Percentiles rank a stretch among this genome's conserved stretches.
These are phyloP conservation scores for Lampris incognitus DNA, from an alignment of 2,113 vertebrate genomes.

Conservation along the genomic window DNA sequence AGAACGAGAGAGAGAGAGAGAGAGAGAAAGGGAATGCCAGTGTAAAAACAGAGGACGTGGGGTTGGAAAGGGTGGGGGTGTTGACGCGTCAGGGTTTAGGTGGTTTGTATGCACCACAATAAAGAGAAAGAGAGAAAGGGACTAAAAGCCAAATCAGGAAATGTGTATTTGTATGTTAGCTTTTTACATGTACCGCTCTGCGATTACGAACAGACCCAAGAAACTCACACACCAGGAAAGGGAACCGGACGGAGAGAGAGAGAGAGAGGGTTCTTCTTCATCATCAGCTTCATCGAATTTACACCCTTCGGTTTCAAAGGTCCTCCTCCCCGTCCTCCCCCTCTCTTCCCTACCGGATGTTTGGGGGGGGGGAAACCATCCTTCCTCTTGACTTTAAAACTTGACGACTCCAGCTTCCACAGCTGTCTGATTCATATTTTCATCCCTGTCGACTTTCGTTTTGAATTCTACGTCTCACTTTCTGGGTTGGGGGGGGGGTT, in stretches of 20 bases:
- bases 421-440: slow-evolving; percentile 75
- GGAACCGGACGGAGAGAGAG: slow-evolving; percentile 29
- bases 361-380: slow-evolving; percentile 24
- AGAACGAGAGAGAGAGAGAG: slow-evolving; percentile 23
- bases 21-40: slow-evolving; percentile 22
- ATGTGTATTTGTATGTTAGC: slow-evolving; percentile 76
- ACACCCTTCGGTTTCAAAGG: slow-evolving; percentile 2
- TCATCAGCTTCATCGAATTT: slow-evolving; percentile 7
- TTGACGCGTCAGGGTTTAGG: slow-evolving; percentile 35
- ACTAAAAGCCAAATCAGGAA: slow-evolving; percentile 75
- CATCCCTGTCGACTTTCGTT: slow-evolving; percentile 5
- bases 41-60: slow-evolving; percentile 33
- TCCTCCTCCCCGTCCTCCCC: slow-evolving; percentile 52
- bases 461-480: background rate
- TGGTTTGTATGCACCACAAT: slow-evolving; percentile 67
- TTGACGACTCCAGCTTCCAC: slow-evolving; percentile 82
- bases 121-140: slow-evolving; percentile 37
- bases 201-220: slow-evolving; percentile 44
- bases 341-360: slow-evolving; percentile 41
- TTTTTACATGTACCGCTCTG: slow-evolving; percentile 70
- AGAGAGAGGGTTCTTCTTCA: background rate
- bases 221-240: slow-evolving; percentile 35
- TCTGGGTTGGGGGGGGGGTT: no score
- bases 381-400: slow-evolving; percentile 56
- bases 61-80: slow-evolving; percentile 30